phyloP scores from a whole-genome alignment of 2,888 invertebrate species.

The Cremastinae sp. region DNA sequence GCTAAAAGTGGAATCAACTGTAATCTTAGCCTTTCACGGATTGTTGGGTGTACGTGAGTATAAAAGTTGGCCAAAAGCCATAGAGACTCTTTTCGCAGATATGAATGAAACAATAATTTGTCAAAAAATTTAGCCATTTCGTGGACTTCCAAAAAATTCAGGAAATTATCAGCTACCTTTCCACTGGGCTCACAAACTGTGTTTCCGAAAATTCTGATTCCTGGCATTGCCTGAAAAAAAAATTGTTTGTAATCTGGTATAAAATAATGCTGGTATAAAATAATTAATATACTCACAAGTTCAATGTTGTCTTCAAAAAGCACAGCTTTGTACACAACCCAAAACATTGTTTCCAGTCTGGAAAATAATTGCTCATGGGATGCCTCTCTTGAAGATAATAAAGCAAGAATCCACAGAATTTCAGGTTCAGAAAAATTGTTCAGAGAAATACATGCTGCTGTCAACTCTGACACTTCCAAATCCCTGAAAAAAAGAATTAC shows the following conservation, averaged over 20 bases:
- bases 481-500: constrained; percentile 65
- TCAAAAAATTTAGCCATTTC: constrained; percentile 64
- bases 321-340: constrained; percentile 62
- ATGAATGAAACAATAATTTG: constrained; percentile 68
- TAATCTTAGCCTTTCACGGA: constrained; percentile 54
- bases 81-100: constrained; percentile 74
- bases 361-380: constrained; percentile 62
- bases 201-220: constrained; percentile 74
- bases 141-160: constrained; percentile 62
- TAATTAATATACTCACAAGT: constrained; percentile 61
- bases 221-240: constrained; percentile 68
- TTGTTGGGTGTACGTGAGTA: constrained; percentile 66
- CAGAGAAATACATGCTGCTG: constrained; percentile 59
- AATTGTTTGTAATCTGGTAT: no score
- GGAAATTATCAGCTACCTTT: constrained; percentile 65
- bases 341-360: constrained; percentile 59
- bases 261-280: background rate
- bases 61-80: constrained; percentile 78
- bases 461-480: constrained; percentile 67
- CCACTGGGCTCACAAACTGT: constrained; percentile 68
- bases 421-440: constrained; percentile 62
- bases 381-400: constrained; percentile 70
- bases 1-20: constrained; percentile 61
- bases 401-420: constrained; percentile 73
- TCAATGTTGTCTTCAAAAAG: constrained; percentile 51